These are phyloP conservation scores for Schrankia costaestrigalis DNA, from an alignment of 2,888 invertebrate species.

Conservation along the genomic window DNA sequence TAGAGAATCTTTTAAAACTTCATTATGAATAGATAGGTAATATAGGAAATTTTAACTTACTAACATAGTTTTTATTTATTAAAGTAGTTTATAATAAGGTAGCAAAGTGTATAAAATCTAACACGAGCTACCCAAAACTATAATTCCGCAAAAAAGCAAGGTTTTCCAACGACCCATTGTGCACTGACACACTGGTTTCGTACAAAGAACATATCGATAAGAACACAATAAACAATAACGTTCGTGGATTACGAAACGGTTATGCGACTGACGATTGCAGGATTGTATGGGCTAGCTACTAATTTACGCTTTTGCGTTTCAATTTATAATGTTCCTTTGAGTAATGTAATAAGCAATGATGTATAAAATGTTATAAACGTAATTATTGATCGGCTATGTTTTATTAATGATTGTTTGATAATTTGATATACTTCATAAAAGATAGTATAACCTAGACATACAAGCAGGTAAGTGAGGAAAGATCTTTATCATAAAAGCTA, in stretches of 20 bases:
- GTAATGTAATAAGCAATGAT: neutral
- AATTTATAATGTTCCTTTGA: slow-evolving; percentile 15
- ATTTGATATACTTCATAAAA: too few species aligned
- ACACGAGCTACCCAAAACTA: slow-evolving; percentile 24
- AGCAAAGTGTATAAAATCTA: slow-evolving; percentile 3
- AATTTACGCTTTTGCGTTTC: slow-evolving; percentile 21
- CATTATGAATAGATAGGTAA: too few species aligned
- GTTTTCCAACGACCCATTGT: slow-evolving; percentile 55
- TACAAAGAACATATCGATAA: slow-evolving; percentile 69
- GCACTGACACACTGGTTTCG: slow-evolving; percentile 47
- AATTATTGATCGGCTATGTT: too few species aligned
- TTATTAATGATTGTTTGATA: too few species aligned
- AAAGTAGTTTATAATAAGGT: too few species aligned
- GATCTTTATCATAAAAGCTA: too few species aligned
- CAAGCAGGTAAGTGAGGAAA: too few species aligned
- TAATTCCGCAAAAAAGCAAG: slow-evolving; percentile 63
- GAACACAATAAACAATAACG: slow-evolving; percentile 80
- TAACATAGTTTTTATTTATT: neutral
- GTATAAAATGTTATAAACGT: neutral
- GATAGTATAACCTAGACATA: too few species aligned
- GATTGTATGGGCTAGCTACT: slow-evolving; percentile 36
- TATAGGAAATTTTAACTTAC: neutral
- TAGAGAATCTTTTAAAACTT: too few species aligned
- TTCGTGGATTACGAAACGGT: slow-evolving; percentile 53
- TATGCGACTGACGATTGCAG: slow-evolving; percentile 56